Evolutionary conservation across 2,888 invertebrate species (phyloP), one percentile per base, ranked within the genome.

Genomic region (Meteorus cinctellus): DNA sequence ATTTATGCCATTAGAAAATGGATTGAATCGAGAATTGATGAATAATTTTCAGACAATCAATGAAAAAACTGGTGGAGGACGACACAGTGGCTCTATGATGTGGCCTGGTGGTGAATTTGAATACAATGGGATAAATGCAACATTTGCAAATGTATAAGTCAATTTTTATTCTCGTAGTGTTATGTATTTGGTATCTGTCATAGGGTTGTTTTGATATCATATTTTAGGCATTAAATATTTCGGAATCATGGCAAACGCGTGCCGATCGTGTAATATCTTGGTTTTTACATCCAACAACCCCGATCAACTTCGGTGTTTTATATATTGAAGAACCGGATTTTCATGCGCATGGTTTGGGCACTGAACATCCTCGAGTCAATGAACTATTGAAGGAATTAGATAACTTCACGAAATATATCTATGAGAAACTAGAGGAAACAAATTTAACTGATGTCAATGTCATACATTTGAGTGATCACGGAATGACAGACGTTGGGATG

Each of bases 281-380:
- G 94, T 90, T 94, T 69, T 89, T 86, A 19, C 85, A 94, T 87
- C 89, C 90, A 4, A 83, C 83, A 16, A 91, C 90, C 73, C 94
- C 94, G 12, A 93, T 94, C 0, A 95, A 95, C 89, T 89, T 95
- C 72, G 92, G 93, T 1, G 90, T 94, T 88, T 74, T 94, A 60
- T 95, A 95, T 84, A 92, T 94, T 82, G 93, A 94, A 81, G 93
- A 95, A 82, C 95, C 95, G 0, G 95, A 95, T 87, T 89, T 89
- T 14, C 88, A 90, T 75, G 93, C 92, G 0, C 95, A 95, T 87
- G 86, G 84, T 0, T 91, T 90, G 84, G 95, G 94, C 0, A 92
- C 92, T 5, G 90, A 92, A 55, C 89, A 90, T 27, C 77, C 81
- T 2, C 82, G 88, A 69, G 89, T 90, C 34, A 86, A 90, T 48